phyloP scores from a whole-genome alignment of 2,113 vertebrate species.

The Megaleporinus macrocephalus region DNA sequence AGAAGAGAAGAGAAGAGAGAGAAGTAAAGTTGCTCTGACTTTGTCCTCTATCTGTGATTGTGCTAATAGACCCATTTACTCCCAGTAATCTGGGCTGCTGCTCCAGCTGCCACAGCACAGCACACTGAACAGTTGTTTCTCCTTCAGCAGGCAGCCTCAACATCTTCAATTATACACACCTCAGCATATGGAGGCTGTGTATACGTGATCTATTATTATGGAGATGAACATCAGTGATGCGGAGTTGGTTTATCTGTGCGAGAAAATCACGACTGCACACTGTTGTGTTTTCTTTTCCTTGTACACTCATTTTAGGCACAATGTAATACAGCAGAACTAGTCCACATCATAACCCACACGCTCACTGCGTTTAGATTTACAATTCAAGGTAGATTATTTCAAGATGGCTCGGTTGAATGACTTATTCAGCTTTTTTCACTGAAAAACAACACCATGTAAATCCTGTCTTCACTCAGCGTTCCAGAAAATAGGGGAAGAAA shows the following conservation, averaged over 20 bases:
- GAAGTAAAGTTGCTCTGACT: neutral
- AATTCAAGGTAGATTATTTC: neutral
- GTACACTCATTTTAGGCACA: neutral
- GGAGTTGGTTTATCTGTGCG: neutral
- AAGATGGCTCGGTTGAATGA: neutral
- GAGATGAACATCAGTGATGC: constrained; percentile 26
- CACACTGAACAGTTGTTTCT: neutral
- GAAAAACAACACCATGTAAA: neutral
- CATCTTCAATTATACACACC: constrained; percentile 37
- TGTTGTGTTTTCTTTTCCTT: neutral
- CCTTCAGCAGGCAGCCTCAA: neutral
- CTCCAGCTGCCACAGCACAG: neutral
- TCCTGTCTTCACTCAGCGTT: neutral
- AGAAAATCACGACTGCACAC: neutral
- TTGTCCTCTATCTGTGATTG: neutral
- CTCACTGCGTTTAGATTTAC: neutral
- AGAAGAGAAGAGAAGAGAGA: neutral
- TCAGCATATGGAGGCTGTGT: constrained; percentile 42
- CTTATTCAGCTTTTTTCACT: neutral
- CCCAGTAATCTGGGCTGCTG: neutral
- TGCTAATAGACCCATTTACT: neutral
- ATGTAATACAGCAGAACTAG: neutral
- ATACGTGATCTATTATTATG: constrained; percentile 16
- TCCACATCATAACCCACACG: neutral
- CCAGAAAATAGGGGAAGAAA: constrained; percentile 20